These are phyloP conservation scores for Armadillidium nasatum DNA, from an alignment of 1,140 invertebrate species.

Conservation along the genomic window DNA sequence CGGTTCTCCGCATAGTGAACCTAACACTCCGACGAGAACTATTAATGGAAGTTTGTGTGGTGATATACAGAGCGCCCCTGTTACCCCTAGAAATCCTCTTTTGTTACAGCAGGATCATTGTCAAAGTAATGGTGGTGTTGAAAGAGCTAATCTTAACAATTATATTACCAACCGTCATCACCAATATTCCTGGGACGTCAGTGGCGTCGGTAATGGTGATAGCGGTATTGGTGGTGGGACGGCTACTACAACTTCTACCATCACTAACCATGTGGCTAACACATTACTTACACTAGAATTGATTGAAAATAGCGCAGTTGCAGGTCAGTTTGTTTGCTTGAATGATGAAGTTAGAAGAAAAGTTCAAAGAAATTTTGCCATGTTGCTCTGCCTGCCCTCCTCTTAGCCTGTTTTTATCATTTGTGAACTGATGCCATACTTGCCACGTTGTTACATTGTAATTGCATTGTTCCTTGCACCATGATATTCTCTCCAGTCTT, in stretches of 20 bases:
- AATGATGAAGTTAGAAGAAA: too few relatives aligned
- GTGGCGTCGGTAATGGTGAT: slow-evolving; percentile 23
- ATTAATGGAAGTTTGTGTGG: background rate
- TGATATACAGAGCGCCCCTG: background rate
- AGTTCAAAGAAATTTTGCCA: too few relatives aligned
- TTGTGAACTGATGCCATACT: background rate
- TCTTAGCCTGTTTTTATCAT: background rate
- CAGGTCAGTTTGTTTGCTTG: slow-evolving; percentile 35
- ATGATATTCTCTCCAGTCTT: too few relatives aligned
- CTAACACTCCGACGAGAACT: background rate
- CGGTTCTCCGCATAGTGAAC: background rate
- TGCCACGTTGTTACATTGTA: too few relatives aligned
- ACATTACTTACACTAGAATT: slow-evolving; percentile 42
- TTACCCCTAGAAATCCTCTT: background rate
- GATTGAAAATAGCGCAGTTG: slow-evolving; percentile 38
- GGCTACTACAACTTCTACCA: slow-evolving; percentile 8
- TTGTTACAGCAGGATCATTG: background rate
- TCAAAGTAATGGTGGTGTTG: slow-evolving; percentile 8
- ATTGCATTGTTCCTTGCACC: too few relatives aligned
- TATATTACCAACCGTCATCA: background rate
- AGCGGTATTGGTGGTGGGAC: slow-evolving; percentile 26
- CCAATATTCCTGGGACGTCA: slow-evolving; percentile 14
- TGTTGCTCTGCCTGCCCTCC: background rate
- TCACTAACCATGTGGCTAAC: slow-evolving; percentile 38
- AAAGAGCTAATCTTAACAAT: background rate